These are phyloP conservation scores for Neuroterus valhalla DNA, from an alignment of 1,140 invertebrate species.

Conservation along the genomic window DNA sequence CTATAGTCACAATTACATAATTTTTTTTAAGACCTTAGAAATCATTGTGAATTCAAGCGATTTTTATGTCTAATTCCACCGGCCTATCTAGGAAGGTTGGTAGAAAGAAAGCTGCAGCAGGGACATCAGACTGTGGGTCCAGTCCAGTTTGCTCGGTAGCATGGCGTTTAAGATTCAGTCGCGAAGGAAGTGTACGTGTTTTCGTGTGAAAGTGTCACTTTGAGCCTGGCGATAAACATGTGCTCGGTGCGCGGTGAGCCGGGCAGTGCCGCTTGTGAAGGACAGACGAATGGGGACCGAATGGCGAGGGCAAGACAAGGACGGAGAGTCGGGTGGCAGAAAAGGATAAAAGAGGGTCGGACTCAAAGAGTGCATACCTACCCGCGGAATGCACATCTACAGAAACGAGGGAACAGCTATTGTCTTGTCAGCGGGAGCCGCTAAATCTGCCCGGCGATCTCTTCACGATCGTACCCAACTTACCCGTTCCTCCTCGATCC, in stretches of 20 bases:
- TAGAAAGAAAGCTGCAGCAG: too few relatives aligned
- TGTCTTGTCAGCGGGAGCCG: constrained; percentile 70
- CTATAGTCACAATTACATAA: too few relatives aligned
- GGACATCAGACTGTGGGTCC: too few relatives aligned
- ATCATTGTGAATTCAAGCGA: too few relatives aligned
- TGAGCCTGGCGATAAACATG: constrained; percentile 21
- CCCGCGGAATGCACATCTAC: constrained; percentile 35
- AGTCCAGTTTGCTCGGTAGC: constrained; percentile 24
- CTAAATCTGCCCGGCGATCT: constrained; percentile 69
- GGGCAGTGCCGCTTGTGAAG: constrained; percentile 18
- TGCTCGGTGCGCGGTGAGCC: constrained; percentile 31
- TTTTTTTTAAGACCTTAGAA: too few relatives aligned
- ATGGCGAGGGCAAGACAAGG: constrained; percentile 35
- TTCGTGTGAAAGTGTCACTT: constrained; percentile 36
- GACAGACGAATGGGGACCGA: constrained; percentile 45
- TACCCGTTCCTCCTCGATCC: constrained; percentile 30
- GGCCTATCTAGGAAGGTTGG: too few relatives aligned
- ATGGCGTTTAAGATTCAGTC: background rate
- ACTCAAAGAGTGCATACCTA: constrained; percentile 33
- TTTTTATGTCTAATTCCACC: too few relatives aligned
- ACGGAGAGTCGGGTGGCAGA: constrained; percentile 31
- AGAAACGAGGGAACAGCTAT: constrained; percentile 61
- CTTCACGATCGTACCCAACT: constrained; percentile 61
- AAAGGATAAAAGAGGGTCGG: constrained; percentile 33
- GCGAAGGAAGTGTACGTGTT: constrained; percentile 9